A percentile compares a stretch with the other conserved stretches of the same genome.
phyloP scores from a whole-genome alignment of 2,888 invertebrate genomes.

The Biston stratarius region DNA sequence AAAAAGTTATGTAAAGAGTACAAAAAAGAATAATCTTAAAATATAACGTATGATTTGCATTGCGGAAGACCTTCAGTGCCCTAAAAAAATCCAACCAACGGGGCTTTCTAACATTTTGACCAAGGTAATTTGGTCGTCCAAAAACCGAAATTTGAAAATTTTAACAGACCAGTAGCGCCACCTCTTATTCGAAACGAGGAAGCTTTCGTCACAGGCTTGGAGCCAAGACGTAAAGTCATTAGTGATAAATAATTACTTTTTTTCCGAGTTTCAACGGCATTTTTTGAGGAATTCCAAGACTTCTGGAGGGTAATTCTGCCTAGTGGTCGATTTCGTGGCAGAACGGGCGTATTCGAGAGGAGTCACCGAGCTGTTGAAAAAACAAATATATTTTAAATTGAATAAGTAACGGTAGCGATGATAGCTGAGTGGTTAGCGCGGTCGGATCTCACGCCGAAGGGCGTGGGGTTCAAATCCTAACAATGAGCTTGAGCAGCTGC shows the following conservation, averaged over 20 bases:
- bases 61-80: neutral
- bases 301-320: slow-evolving; percentile 69
- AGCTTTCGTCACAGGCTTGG: slow-evolving; percentile 20
- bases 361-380: slow-evolving; percentile 64
- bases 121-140: neutral
- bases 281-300: slow-evolving; percentile 78
- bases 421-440: too few relatives aligned
- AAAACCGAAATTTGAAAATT: neutral
- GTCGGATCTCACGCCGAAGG: too few relatives aligned
- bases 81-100: neutral
- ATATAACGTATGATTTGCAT: neutral
- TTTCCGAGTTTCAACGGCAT: slow-evolving; percentile 65
- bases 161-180: slow-evolving; percentile 8
- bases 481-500: too few relatives aligned
- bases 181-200: slow-evolving; percentile 20
- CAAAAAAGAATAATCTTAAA: neutral
- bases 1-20: neutral
- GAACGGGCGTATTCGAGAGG: slow-evolving; percentile 74
- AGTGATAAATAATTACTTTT: neutral
- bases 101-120: neutral
- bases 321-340: slow-evolving; percentile 64
- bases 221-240: slow-evolving; percentile 25
- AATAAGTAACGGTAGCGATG: too few relatives aligned
- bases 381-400: neutral
- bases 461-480: too few relatives aligned